These are phyloP conservation scores for Drosophila sordidapex DNA, from an alignment of 2,888 invertebrate genomes.

Conservation along the genomic window DNA sequence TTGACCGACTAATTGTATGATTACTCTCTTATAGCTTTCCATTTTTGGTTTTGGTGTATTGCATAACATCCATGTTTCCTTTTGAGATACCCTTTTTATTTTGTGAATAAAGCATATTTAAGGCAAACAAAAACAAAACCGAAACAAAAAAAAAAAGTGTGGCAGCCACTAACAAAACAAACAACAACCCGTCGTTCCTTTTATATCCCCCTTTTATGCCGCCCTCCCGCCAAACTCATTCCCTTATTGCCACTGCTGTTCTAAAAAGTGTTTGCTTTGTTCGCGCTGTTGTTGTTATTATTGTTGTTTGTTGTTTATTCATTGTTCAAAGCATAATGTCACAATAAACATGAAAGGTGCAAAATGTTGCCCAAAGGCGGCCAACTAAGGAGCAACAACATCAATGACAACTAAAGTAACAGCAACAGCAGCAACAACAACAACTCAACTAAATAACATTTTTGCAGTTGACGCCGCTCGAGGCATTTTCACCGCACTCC, in stretches of 20 bases:
- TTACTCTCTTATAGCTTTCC: not conserved
- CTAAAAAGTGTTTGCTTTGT: conserved; percentile 66
- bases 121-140: conserved; percentile 17
- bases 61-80: not conserved
- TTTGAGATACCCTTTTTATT: not conserved
- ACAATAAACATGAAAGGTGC: conserved; percentile 79
- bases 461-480: conserved; percentile 56
- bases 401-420: conserved; percentile 10
- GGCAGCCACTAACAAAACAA: conserved; percentile 38
- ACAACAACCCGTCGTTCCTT: conserved; percentile 18
- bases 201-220: conserved; percentile 2
- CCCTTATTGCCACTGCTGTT: conserved; percentile 39
- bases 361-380: conserved; percentile 68
- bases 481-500: conserved; percentile 28
- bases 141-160: conserved; percentile 30
- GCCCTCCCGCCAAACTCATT: conserved; percentile 3
- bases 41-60: not conserved
- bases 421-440: conserved; percentile 42
- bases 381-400: conserved; percentile 25
- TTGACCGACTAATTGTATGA: not conserved
- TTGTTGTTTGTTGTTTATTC: conserved; percentile 52
- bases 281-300: conserved; percentile 19
- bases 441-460: conserved; percentile 66
- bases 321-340: conserved; percentile 77
- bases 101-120: not conserved